These are phyloP conservation scores for Harpalus rubripes DNA, from an alignment of 2,888 invertebrate genomes.

Conservation along the genomic window DNA sequence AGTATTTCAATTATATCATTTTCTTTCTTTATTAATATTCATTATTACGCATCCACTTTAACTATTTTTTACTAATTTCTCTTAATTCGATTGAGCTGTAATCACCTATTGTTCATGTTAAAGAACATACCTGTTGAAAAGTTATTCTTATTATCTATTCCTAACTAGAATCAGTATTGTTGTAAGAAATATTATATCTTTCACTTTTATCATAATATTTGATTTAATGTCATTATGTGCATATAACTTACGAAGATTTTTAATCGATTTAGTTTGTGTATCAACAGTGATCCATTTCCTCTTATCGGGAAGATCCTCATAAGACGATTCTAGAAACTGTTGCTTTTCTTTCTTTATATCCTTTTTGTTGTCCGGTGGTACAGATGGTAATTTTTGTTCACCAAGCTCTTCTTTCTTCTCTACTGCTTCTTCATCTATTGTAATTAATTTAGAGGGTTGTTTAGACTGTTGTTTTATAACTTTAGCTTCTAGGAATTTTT, in stretches of 20 bases:
- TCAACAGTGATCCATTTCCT: slow-evolving; percentile 21
- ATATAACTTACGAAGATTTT: slow-evolving; percentile 30
- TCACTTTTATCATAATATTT: too few relatives aligned
- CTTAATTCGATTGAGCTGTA: too few relatives aligned
- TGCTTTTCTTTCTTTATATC: slow-evolving; percentile 24
- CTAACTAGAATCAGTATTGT: too few relatives aligned
- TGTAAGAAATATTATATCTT: too few relatives aligned
- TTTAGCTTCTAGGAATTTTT: neutral
- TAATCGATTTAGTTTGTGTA: neutral
- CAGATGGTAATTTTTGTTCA: neutral
- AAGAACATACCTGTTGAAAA: too few relatives aligned
- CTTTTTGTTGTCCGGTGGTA: neutral
- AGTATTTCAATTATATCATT: too few relatives aligned
- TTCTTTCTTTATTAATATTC: too few relatives aligned
- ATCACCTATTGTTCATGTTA: too few relatives aligned
- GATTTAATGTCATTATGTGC: too few relatives aligned
- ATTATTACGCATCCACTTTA: too few relatives aligned
- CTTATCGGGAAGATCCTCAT: slow-evolving; percentile 33
- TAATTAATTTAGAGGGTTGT: neutral
- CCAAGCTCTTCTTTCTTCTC: neutral
- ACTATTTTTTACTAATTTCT: too few relatives aligned
- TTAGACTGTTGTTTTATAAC: neutral
- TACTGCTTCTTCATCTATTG: neutral
- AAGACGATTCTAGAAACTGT: slow-evolving; percentile 39
- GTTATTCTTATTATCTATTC: too few relatives aligned